Percentiles rank a stretch among this genome's conserved stretches.
Evolutionary conservation across 2,888 invertebrate species (phyloP).

Genomic region (Cosmorhoe ocellata): DNA sequence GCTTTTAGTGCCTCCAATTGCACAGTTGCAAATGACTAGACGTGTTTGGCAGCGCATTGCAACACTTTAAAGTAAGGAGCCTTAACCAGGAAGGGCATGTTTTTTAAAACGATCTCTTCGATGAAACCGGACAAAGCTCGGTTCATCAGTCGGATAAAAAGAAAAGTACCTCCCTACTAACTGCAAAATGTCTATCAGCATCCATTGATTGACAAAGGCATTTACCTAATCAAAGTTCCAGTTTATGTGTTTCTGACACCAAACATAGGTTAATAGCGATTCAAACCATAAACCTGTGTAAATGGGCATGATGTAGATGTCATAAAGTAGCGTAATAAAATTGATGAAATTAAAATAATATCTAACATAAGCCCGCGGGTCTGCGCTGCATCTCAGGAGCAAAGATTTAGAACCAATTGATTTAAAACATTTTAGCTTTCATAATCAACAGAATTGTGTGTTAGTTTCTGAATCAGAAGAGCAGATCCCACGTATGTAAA

Average conservation of each 20-base stretch:
- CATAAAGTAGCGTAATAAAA: slow-evolving; percentile 3
- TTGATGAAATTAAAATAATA: slow-evolving; percentile 51
- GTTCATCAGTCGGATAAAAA: background rate
- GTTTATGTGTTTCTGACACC: no score
- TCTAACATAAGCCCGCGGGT: slow-evolving; percentile 40
- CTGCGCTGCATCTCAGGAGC: slow-evolving; percentile 5
- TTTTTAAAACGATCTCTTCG: background rate
- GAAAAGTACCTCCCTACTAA: no score
- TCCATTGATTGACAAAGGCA: no score
- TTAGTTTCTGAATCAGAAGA: background rate
- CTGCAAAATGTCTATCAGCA: background rate
- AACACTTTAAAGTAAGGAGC: no score
- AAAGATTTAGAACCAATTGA: background rate
- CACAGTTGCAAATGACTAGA: no score
- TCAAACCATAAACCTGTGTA: slow-evolving; percentile 33
- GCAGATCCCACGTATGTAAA: slow-evolving; percentile 48
- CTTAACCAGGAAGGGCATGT: no score
- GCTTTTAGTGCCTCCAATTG: slow-evolving; percentile 3
- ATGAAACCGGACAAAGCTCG: no score
- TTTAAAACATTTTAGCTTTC: background rate
- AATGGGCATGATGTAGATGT: slow-evolving; percentile 26
- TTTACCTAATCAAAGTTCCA: no score
- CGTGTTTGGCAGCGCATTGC: no score
- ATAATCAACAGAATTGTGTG: no score
- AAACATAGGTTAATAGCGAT: background rate